phyloP scores from a whole-genome alignment of 2,888 invertebrate genomes.

The Habroteleia sp. region DNA sequence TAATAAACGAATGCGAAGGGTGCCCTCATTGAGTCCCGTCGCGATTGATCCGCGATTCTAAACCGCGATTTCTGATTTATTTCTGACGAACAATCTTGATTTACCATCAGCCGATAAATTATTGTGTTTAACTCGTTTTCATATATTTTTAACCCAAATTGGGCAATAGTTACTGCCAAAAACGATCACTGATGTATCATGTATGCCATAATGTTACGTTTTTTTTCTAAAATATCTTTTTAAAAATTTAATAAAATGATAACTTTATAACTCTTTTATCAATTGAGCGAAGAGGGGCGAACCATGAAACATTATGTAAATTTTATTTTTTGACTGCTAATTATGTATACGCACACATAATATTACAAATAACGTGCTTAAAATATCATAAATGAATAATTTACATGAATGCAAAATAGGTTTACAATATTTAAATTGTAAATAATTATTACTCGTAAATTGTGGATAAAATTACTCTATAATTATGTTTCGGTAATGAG shows the following conservation, averaged over 20 bases:
- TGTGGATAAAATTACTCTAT: too few relatives aligned
- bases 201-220: too few relatives aligned
- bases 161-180: too few relatives aligned
- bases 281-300: too few relatives aligned
- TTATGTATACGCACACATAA: not conserved
- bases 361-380: conserved; percentile 23
- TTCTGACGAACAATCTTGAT: conserved; percentile 1
- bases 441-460: conserved; percentile 23
- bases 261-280: too few relatives aligned
- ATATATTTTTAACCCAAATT: too few relatives aligned
- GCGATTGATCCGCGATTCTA: conserved; percentile 46
- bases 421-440: conserved; percentile 11
- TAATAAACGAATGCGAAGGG: conserved; percentile 53
- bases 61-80: conserved; percentile 32
- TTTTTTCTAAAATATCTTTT: too few relatives aligned
- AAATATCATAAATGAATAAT: conserved; percentile 1
- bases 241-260: too few relatives aligned
- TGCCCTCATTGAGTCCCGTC: conserved; percentile 38
- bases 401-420: conserved; percentile 4
- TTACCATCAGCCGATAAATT: conserved; percentile 22
- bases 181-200: too few relatives aligned
- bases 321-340: too few relatives aligned
- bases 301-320: too few relatives aligned
- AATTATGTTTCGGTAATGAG: conserved; percentile 32
- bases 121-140: too few relatives aligned